Evolutionary conservation across 2,888 invertebrate genomes (phyloP), one percentile per base, ranked within the genome.

Genomic region (Heliconius sara): DNA sequence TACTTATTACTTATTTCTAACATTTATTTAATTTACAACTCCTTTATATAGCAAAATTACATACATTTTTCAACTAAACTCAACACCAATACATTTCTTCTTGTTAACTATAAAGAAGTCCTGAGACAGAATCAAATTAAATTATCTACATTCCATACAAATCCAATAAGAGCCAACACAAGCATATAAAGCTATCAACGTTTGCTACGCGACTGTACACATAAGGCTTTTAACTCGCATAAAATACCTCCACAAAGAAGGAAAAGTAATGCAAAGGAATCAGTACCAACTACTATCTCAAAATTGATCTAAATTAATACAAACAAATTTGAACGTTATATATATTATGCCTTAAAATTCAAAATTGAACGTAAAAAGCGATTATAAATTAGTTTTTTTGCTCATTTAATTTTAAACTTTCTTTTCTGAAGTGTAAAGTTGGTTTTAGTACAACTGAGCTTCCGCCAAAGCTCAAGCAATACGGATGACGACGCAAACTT

Each of bases 241-340:
- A 94, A 95, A 94, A 92, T 93, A 94, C 92, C 90, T 92, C 89
- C 90, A 93, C 94, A 94, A 93, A 92, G 94, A 92, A 92, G 90
- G 92, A 93, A 94, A 95, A 94, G 94, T 95, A 95, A 93, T 92
- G 94, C 92, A 91, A 93, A 94, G 93, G 94, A 95, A 94, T 95
- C 95, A 91, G 93, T 92, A 92, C 91, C 88, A 92, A 93, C 90
- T 91, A 91, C 93, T 94, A 94, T 95, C 95, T 90, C 91, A 89
- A 94, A 95, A 95, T 95, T 94, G 94, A 94, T 93, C 95, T 92
- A 81, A 80, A 73, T 79, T 81, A 72, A 78, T 22, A 34, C 90
- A 91, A 80, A 77, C 85, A 47, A 91, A 85, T 86, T 84, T 81
- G 71, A 30, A 80, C 84, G 84, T 82, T 90, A 88, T n/a, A 0